Evolutionary conservation across 2,888 invertebrate species (phyloP), one percentile per base, ranked within the genome.

Genomic region (Nasonia oneida): DNA sequence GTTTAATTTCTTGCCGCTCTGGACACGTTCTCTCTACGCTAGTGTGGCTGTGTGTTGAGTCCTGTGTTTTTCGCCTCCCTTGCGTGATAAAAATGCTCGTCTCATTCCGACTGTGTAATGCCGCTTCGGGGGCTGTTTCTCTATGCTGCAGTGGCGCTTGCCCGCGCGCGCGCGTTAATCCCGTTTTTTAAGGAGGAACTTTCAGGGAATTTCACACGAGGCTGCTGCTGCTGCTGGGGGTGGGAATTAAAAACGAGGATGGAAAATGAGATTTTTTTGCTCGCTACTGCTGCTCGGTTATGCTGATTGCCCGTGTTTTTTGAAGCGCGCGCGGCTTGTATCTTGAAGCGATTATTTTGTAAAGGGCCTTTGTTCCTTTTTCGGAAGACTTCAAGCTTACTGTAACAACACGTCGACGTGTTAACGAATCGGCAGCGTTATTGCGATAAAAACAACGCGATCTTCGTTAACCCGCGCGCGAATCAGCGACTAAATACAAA

Each of bases 1-100:
- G 74, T 86, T 83, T 86, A 80, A 86, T 86, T 86, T 83, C 86
- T 83, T 86, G 82, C 70, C n/a, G 75, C 75, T 76, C 82, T 75
- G 80, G 61, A 61, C 76, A 47, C 50, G 57, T 8, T 37, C 53
- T 70, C 3, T 23, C 23, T 29, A 15, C n/a, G n/a, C 4, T 3
- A 4, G 37, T 37, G 37, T 37, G 37, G 3, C 4, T 3, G 37
- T 37, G 23, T 14, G 42, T 10, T 3, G 3, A 0, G n/a, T 10
- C 18, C 64, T 78, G 53, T 78, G 53, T 78, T 74, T 71, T 42
- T 79, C 75, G 23, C 42, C 47, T 73, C 74, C 33, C 37, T 39
- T 76, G 10, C 33, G 39, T 18, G 33, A 71, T 50, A 75, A 64
- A 83, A 76, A 70, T 71, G 4, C 57, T 64, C 29, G n/a, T 53